Percentiles rank a stretch among this genome's conserved stretches.
Evolutionary conservation across 2,888 invertebrate genomes (phyloP).

Genomic region (Volucella bombylans): DNA sequence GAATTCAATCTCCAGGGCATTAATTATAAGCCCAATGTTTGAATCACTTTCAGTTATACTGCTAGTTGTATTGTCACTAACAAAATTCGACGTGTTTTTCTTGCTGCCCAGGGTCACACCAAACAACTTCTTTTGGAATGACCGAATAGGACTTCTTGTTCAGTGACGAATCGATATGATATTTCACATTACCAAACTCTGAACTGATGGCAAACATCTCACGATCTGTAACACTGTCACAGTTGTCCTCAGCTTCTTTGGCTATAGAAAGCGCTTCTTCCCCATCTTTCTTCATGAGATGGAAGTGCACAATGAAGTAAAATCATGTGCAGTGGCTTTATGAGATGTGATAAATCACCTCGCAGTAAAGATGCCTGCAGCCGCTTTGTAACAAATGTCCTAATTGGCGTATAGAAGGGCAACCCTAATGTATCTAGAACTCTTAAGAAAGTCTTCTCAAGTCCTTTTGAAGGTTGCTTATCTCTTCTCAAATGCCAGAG

Average conservation of each 20-base stretch:
- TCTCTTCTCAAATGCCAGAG: slow-evolving; percentile 91
- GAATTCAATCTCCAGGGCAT: slow-evolving; percentile 84
- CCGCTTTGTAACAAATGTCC: slow-evolving; percentile 88
- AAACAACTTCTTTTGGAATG: slow-evolving; percentile 82
- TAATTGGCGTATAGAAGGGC: slow-evolving; percentile 81
- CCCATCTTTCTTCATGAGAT: slow-evolving; percentile 84
- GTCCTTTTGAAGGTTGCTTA: slow-evolving; percentile 83
- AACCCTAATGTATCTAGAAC: slow-evolving; percentile 83
- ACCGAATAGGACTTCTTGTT: slow-evolving; percentile 82
- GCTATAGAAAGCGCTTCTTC: slow-evolving; percentile 76
- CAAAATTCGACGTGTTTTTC: slow-evolving; percentile 82
- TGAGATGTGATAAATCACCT: slow-evolving; percentile 89
- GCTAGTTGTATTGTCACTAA: slow-evolving; percentile 77
- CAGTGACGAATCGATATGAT: slow-evolving; percentile 79
- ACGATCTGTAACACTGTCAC: slow-evolving; percentile 78
- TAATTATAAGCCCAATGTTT: slow-evolving; percentile 86
- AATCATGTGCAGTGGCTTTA: slow-evolving; percentile 90
- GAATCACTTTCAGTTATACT: slow-evolving; percentile 75
- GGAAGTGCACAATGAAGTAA: slow-evolving; percentile 89
- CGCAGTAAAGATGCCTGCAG: slow-evolving; percentile 88
- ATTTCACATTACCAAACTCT: slow-evolving; percentile 89
- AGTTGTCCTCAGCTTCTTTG: slow-evolving; percentile 77
- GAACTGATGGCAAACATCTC: slow-evolving; percentile 92
- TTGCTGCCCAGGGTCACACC: slow-evolving; percentile 82
- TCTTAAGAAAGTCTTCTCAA: slow-evolving; percentile 87